Conservation (phyloP, 2,113 vertebrate genomes). For the Astatoreochromis straeleni region DNA sequence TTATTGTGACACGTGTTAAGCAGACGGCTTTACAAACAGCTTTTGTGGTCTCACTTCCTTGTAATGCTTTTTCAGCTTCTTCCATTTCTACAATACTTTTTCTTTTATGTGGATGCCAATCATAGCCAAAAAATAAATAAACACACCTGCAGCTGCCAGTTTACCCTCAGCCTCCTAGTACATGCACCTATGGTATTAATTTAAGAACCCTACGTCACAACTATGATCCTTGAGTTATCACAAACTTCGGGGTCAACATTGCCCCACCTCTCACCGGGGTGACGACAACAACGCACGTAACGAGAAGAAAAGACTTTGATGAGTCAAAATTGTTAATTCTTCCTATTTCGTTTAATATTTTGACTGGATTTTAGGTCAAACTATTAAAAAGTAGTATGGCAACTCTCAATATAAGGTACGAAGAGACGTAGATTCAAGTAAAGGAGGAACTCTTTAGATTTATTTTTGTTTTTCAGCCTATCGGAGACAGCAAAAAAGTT, state of each 20-base stretch:
- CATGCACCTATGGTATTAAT: neutral
- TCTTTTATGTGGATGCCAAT: neutral
- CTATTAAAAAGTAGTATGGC: neutral
- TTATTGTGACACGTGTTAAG: neutral
- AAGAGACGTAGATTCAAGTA: neutral
- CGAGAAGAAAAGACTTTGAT: neutral
- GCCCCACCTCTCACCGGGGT: neutral
- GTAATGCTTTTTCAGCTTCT: neutral
- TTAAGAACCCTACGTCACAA: accelerated
- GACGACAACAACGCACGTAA: neutral
- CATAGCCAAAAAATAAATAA: neutral
- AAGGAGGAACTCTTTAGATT: neutral
- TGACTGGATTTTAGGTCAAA: neutral
- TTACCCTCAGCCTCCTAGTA: neutral
- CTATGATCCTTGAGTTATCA: neutral
- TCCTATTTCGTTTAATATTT: neutral
- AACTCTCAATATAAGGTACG: neutral
- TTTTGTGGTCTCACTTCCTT: neutral
- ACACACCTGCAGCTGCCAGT: neutral
- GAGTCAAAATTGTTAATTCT: neutral
- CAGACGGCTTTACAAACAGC: neutral
- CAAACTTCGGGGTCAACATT: neutral
- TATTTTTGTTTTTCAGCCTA: neutral
- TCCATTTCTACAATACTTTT: neutral
- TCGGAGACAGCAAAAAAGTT: neutral